Conservation (phyloP, 2,113 vertebrate genomes). For the Terrapene triunguis region DNA sequence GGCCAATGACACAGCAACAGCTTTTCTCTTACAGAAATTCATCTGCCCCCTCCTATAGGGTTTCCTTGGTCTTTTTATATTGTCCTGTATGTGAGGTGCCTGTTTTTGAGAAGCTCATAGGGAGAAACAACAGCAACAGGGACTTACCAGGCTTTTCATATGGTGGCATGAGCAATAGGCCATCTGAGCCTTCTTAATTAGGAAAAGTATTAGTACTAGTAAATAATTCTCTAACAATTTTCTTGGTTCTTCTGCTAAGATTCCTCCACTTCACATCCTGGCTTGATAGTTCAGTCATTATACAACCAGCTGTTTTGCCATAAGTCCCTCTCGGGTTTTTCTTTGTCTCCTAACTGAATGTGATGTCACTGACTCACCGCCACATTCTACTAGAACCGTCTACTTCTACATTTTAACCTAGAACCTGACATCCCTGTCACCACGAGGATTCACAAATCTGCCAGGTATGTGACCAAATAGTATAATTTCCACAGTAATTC, state of each 20-base stretch:
- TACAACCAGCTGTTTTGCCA: constrained; percentile 60
- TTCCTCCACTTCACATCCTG: constrained; percentile 68
- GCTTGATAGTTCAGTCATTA: constrained; percentile 74
- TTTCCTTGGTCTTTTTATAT: background rate
- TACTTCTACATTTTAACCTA: background rate
- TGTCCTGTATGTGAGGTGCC: background rate
- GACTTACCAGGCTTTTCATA: constrained; percentile 27
- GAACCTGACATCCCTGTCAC: background rate
- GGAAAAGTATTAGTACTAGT: constrained; percentile 46
- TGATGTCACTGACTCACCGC: constrained; percentile 15
- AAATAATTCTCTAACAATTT: constrained; percentile 72
- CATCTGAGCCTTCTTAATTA: constrained; percentile 32
- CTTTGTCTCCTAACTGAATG: background rate
- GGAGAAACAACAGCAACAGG: constrained; percentile 28
- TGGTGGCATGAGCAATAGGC: constrained; percentile 40
- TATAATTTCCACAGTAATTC: no score
- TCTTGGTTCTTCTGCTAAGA: constrained; percentile 73
- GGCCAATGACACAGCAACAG: background rate
- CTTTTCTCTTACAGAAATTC: background rate
- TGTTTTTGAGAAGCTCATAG: background rate
- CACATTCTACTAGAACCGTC: constrained; percentile 54
- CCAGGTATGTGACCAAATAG: background rate
- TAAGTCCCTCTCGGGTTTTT: constrained; percentile 69
- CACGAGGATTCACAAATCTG: background rate
- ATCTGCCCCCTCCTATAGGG: background rate